These are phyloP conservation scores for Dorcus hopei DNA, from an alignment of 2,888 invertebrate genomes.

Conservation along the genomic window DNA sequence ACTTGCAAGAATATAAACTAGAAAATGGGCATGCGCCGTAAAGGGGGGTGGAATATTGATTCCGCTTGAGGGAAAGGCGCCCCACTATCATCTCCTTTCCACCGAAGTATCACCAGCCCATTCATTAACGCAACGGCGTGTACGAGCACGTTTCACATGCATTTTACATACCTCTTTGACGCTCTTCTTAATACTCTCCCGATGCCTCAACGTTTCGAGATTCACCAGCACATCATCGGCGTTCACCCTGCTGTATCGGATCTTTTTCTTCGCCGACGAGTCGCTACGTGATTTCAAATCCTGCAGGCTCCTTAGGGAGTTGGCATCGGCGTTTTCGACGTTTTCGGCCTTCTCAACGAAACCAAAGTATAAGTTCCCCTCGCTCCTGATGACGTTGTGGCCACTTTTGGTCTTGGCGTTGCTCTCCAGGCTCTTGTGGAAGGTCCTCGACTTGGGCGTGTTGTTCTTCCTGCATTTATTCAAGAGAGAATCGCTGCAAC, in stretches of 20 bases:
- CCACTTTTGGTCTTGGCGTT: slow-evolving; percentile 30
- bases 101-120: too few relatives aligned
- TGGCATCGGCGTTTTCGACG: slow-evolving; percentile 37
- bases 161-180: slow-evolving; percentile 38
- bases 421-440: slow-evolving; percentile 28
- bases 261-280: slow-evolving; percentile 6
- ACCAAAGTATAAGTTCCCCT: slow-evolving; percentile 41
- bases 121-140: too few relatives aligned
- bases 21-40: neutral
- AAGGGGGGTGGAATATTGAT: too few relatives aligned
- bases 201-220: slow-evolving; percentile 34
- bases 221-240: slow-evolving; percentile 31
- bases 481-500: slow-evolving; percentile 24
- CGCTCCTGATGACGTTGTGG: slow-evolving; percentile 33
- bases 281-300: slow-evolving; percentile 14
- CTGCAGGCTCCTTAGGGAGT: slow-evolving; percentile 26
- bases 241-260: slow-evolving; percentile 23
- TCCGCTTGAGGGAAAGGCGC: too few relatives aligned
- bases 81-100: too few relatives aligned
- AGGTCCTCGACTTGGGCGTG: slow-evolving; percentile 19
- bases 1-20: neutral
- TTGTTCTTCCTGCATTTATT: slow-evolving; percentile 16
- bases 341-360: slow-evolving; percentile 34
- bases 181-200: slow-evolving; percentile 37
- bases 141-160: too few relatives aligned